These are phyloP conservation scores for Henricia sp. DNA, from an alignment of 53 echinoderm and acorn worm species.

Conservation along the genomic window DNA sequence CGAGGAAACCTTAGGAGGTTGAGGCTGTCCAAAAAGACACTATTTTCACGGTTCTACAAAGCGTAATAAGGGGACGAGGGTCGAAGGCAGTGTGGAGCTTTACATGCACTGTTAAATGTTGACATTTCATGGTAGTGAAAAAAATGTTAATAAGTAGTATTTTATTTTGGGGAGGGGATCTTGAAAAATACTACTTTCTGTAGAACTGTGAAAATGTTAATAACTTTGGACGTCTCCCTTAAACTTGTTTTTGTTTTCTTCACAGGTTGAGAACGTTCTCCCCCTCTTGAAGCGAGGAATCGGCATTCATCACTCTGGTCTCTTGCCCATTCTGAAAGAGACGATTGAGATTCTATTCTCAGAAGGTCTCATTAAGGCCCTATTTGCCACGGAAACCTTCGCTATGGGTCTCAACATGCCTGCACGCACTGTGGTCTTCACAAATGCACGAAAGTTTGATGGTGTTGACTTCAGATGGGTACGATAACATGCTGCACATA, in stretches of 20 bases:
- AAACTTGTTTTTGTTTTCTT: neutral
- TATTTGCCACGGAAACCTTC: conserved; percentile 99
- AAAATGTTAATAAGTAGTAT: no score
- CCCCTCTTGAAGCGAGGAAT: conserved; percentile 94
- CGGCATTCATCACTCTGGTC: conserved; percentile 91
- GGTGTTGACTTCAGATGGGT: conserved; percentile 99
- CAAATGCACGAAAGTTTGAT: conserved; percentile 96
- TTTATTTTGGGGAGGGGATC: no score
- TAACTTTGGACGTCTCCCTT: no score
- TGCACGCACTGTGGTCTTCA: conserved; percentile 98
- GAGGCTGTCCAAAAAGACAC: no score
- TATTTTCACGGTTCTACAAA: no score
- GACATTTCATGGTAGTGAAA: no score
- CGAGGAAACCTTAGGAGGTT: no score
- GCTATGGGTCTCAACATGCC: conserved; percentile 99
- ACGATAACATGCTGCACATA: conserved; percentile 6
- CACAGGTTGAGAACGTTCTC: conserved; percentile 91
- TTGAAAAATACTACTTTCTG: no score
- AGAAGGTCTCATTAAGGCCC: conserved; percentile 95
- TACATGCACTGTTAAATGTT: no score
- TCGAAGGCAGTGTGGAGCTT: no score
- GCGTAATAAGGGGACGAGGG: no score
- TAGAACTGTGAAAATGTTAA: no score
- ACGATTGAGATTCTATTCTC: conserved; percentile 95
- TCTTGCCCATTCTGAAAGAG: conserved; percentile 94